Evolutionary conservation across 2,888 invertebrate genomes (phyloP).

Genomic region (Trichogramma evanescens): DNA sequence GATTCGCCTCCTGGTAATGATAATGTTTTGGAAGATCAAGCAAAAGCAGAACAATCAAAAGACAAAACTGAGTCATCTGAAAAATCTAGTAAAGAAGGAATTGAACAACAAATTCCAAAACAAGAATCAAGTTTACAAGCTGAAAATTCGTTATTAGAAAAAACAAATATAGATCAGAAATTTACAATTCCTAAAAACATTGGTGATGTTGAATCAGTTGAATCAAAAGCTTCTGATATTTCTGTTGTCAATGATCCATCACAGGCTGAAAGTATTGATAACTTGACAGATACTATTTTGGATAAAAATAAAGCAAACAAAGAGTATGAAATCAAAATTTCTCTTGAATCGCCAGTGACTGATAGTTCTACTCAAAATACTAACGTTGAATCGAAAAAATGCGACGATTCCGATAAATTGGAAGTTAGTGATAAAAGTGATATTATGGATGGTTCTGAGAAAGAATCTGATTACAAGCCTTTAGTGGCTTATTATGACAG

Average conservation of each 20-base stretch:
- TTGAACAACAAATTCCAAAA: neutral
- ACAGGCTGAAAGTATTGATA: too few relatives aligned
- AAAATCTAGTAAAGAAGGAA: neutral
- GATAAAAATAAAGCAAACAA: conserved; percentile 1
- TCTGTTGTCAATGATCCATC: too few relatives aligned
- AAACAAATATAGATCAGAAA: neutral
- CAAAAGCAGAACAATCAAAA: neutral
- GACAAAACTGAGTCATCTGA: neutral
- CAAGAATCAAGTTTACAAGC: neutral
- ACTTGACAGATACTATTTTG: neutral
- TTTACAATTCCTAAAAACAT: neutral
- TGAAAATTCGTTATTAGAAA: neutral
- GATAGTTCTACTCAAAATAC: too few relatives aligned
- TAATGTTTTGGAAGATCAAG: neutral
- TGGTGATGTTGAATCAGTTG: neutral
- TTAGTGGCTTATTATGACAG: conserved; percentile 20
- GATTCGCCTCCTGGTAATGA: neutral
- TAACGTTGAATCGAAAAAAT: too few relatives aligned
- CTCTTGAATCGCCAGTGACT: too few relatives aligned
- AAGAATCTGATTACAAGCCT: conserved; percentile 8
- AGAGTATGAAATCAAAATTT: neutral
- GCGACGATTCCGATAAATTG: neutral
- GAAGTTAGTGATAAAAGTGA: conserved; percentile 10
- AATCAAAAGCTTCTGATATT: neutral
- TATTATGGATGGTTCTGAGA: neutral